Base-by-base conservation (phyloP, 2,797 vertebrate species). In the Novumbra hubbsi region DNA sequence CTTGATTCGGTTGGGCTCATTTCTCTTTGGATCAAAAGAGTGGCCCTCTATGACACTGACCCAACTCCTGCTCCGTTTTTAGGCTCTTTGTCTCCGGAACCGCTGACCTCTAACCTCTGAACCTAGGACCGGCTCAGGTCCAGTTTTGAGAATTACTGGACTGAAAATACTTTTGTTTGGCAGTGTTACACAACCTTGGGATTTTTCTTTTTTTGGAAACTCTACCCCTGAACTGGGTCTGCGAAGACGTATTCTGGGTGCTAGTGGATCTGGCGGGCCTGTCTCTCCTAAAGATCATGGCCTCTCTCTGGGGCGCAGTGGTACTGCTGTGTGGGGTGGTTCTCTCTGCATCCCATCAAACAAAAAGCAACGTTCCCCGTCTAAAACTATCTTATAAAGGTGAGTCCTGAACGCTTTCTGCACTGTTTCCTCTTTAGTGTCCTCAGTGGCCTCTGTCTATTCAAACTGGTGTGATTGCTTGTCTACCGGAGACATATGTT, bases 301-400 rank as follows among this genome's bases (percentile, higher is more conserved):
- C 94, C 90, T 95, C 92, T 90, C 81, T 94, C 84, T 86, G 92
- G 88, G 89, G 95, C 89, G 92, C 93, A 83, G 85, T 93, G 84
- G 86, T 91, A 85, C 90, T 97, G 87, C 91, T 95, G 87, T 95
- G 92, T 92, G 94, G 92, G 90, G 84, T 94, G 78, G 86, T 93
- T 80, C 86, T 95, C 76, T 83, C 87, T 34, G 84, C 85, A 91
- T 93, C 93, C 86, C 95, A 94, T 78, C 91, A 94, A 84, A 93
- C 86, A 88, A 96, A 95, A 91, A 96, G 89, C 91, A 97, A 96
- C 41, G 92, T 96, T 77, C 96, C 97, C 1, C 91, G 97, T 68
- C 94, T 98, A 88, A 97, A 94, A 93, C 94, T 98, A 69, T 95
- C 96, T 49, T 97, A 96, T 86, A 97, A 96, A 97, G 97, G 97